Evolutionary conservation across 2,113 vertebrate species (phyloP).

Genomic region (Candoia aspera): DNA sequence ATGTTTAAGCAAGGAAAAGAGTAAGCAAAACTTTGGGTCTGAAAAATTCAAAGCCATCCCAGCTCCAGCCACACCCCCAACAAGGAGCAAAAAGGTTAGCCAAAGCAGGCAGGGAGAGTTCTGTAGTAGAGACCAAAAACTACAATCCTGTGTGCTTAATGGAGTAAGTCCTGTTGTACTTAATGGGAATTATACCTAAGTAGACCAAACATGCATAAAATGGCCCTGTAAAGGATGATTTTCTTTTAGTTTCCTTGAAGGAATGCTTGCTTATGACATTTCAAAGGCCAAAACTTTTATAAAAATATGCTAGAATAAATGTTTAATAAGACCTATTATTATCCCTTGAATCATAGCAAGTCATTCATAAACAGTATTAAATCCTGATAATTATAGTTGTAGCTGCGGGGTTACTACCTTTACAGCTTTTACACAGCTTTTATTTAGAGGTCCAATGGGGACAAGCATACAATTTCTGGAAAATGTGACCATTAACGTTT

Average conservation of each 20-base stretch:
- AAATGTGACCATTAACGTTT: conserved; percentile 65
- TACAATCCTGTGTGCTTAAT: background rate
- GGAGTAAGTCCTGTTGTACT: background rate
- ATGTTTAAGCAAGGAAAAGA: background rate
- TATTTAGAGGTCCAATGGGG: conserved; percentile 71
- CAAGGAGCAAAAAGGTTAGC: background rate
- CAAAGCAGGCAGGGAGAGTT: background rate
- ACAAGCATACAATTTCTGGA: conserved; percentile 60
- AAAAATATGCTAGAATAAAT: conserved; percentile 69
- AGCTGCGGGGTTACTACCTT: conserved; percentile 70
- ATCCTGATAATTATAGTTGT: conserved; percentile 71
- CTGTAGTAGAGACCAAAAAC: background rate
- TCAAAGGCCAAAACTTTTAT: conserved; percentile 70
- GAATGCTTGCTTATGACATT: conserved; percentile 55
- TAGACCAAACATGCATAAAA: background rate
- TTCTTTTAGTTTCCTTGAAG: conserved; percentile 58
- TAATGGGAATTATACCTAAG: background rate
- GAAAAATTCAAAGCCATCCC: background rate
- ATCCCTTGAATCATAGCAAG: conserved; percentile 70
- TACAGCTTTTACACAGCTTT: conserved; percentile 61
- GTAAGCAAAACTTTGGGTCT: background rate
- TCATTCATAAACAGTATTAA: conserved; percentile 73
- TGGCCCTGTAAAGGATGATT: background rate
- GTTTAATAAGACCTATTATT: conserved; percentile 72
- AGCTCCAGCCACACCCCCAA: background rate